Conservation (phyloP, 2,888 invertebrate species). For the Onthophagus sagittarius region DNA sequence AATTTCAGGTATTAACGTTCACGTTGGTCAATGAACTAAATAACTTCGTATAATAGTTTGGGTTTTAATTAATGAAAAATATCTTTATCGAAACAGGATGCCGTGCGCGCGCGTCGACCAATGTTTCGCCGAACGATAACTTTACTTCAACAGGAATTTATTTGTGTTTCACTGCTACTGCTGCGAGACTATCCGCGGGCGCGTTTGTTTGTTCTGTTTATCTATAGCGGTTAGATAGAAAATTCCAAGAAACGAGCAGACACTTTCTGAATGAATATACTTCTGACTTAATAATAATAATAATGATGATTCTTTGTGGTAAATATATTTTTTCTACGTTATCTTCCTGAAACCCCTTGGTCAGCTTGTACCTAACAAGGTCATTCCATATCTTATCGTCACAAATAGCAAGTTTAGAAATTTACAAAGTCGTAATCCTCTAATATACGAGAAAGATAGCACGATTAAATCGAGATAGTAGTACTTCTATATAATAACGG, state of each 20-base stretch:
- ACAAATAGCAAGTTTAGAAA: background rate
- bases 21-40: background rate
- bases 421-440: background rate
- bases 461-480: background rate
- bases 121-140: slow-evolving; percentile 2
- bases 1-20: background rate
- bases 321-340: background rate
- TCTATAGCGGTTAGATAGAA: background rate
- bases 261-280: background rate
- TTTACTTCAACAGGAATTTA: background rate
- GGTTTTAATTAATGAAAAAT: background rate
- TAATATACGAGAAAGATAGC: background rate
- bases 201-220: background rate
- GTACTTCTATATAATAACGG: too few relatives aligned
- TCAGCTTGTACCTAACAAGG: background rate
- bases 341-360: background rate
- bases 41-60: background rate
- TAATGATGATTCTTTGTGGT: background rate
- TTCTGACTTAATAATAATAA: background rate
- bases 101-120: background rate
- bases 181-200: background rate
- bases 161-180: background rate
- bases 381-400: background rate
- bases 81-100: slow-evolving; percentile 10
- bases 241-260: background rate